phyloP scores from a whole-genome alignment of 2,888 invertebrate species.

The Cenopis cana region DNA sequence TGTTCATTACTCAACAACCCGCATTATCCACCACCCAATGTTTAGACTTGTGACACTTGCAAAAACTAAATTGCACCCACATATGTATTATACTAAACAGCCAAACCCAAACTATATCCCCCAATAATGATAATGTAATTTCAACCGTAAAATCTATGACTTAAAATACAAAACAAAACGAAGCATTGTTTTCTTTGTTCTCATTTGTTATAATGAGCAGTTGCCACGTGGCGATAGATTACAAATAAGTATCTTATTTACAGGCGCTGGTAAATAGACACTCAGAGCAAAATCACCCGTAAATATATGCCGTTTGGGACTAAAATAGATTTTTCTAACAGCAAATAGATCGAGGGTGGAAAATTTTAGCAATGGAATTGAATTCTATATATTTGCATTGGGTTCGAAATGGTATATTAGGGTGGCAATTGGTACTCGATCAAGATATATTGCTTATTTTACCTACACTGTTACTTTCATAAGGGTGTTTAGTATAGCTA shows the following conservation, averaged over 20 bases:
- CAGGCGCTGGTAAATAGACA: neutral
- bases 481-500: neutral
- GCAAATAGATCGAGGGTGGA: conserved; percentile 5
- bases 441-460: conserved; percentile 13
- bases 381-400: neutral
- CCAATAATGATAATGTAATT: neutral
- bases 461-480: conserved; percentile 1
- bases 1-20: conserved; percentile 22
- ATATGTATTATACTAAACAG: neutral
- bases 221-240: conserved; percentile 33
- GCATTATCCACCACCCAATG: conserved; percentile 30
- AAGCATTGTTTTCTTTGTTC: neutral
- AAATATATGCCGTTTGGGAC: neutral
- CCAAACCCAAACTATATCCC: neutral
- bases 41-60: conserved; percentile 30
- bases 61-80: conserved; percentile 33
- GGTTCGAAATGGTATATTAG: neutral
- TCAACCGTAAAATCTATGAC: neutral
- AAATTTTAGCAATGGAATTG: neutral
- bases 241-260: neutral
- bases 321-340: neutral
- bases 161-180: neutral
- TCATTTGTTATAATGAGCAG: conserved; percentile 17
- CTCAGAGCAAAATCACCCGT: neutral
- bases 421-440: conserved; percentile 11